Conservation (phyloP, 2,113 vertebrate species). For the Chloropsis hardwickii region DNA sequence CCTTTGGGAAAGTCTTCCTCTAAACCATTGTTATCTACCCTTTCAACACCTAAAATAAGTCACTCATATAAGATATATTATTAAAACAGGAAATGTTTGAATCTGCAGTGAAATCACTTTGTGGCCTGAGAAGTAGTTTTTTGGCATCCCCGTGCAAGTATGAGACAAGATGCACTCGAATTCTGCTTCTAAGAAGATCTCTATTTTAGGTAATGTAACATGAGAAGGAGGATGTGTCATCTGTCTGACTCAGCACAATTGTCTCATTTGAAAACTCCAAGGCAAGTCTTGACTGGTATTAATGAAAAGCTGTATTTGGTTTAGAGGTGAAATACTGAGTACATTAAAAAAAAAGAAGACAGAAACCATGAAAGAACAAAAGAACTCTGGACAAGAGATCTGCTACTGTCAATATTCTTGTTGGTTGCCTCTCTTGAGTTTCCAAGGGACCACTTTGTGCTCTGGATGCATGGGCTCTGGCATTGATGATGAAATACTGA, state of each 20-base stretch:
- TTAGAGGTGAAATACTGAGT: neutral
- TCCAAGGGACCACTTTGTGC: neutral
- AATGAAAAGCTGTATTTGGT: neutral
- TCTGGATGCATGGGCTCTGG: neutral
- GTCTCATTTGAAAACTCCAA: neutral
- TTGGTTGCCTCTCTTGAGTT: neutral
- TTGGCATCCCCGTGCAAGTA: neutral
- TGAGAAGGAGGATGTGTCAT: constrained; percentile 29
- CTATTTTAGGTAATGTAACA: constrained; percentile 13
- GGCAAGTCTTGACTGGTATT: neutral
- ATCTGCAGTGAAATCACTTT: neutral
- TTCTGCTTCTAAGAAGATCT: neutral
- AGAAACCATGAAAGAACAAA: neutral
- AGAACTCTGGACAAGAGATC: neutral
- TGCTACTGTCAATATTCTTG: neutral
- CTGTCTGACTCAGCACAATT: constrained; percentile 48
- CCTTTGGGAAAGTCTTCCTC: constrained; percentile 8
- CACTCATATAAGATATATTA: neutral
- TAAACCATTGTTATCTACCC: neutral
- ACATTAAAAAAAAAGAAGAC: neutral
- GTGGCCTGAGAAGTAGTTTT: neutral
- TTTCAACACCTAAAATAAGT: constrained; percentile 2
- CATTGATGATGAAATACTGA: neutral
- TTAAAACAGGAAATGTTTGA: constrained; percentile 7
- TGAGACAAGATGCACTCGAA: neutral